Evolutionary conservation across 2,113 vertebrate species (phyloP).

Genomic region (Alethe castanea): DNA sequence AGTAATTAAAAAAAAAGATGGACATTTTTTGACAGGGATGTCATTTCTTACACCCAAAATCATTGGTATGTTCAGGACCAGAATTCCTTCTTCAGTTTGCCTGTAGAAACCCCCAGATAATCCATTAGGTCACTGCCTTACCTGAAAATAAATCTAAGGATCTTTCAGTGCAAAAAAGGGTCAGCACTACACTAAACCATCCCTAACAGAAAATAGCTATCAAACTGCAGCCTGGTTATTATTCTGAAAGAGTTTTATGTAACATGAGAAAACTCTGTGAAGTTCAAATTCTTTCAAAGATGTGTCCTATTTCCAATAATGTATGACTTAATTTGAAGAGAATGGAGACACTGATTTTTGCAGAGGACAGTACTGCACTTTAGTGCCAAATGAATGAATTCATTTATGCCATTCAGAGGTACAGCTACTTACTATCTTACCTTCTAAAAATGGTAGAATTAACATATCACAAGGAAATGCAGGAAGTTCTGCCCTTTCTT

Average conservation of each 20-base stretch:
- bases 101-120: neutral
- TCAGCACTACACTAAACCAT: neutral
- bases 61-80: neutral
- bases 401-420: conserved; percentile 7
- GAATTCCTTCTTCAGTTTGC: neutral
- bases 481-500: neutral
- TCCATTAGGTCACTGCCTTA: neutral
- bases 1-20: neutral
- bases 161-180: neutral
- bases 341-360: neutral
- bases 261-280: neutral
- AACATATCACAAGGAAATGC: neutral
- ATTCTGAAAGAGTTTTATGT: neutral
- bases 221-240: neutral
- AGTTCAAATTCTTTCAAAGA: neutral
- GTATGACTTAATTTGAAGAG: neutral
- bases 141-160: neutral
- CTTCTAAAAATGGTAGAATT: conserved; percentile 8
- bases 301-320: conserved; percentile 10
- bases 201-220: neutral
- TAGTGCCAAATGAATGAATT: neutral
- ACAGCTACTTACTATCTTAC: neutral
- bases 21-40: neutral
- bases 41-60: neutral
- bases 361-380: neutral